Evolutionary conservation across 2,888 invertebrate species (phyloP).

Genomic region (Dicyrtomina minuta): DNA sequence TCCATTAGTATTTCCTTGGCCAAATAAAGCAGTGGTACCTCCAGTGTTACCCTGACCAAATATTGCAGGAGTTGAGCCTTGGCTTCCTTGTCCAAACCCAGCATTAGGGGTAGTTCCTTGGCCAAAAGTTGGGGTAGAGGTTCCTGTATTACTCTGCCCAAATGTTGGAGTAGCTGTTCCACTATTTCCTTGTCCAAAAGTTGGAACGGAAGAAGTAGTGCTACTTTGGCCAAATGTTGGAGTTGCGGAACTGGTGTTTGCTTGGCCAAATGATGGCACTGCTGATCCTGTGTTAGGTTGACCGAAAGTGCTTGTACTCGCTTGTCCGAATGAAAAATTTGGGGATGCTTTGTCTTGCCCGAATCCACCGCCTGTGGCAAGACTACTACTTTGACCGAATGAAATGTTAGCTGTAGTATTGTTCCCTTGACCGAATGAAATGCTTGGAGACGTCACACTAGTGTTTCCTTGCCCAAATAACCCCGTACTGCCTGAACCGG

Average conservation of each 20-base stretch:
- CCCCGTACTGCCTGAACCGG: background rate
- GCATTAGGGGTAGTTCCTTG: background rate
- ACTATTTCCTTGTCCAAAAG: slow-evolving; percentile 13
- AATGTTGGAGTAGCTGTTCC: slow-evolving; percentile 11
- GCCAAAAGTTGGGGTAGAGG: background rate
- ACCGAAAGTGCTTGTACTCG: slow-evolving; percentile 11
- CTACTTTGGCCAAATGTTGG: slow-evolving; percentile 10
- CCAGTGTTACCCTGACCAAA: background rate
- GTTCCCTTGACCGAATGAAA: slow-evolving; percentile 8
- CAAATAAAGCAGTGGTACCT: background rate
- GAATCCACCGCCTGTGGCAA: background rate
- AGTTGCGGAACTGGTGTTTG: background rate
- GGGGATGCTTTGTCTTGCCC: slow-evolving; percentile 6
- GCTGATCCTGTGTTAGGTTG: background rate
- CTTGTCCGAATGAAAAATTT: slow-evolving; percentile 2
- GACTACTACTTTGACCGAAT: background rate
- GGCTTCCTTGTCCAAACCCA: slow-evolving; percentile 17
- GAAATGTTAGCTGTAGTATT: background rate
- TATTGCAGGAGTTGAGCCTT: background rate
- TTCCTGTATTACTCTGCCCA: slow-evolving; percentile 15
- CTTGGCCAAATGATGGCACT: slow-evolving; percentile 22
- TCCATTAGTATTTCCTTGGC: background rate
- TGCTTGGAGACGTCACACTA: background rate
- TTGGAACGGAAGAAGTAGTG: background rate
- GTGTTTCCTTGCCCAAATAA: background rate